Base-by-base conservation (phyloP, 2,113 vertebrate species). In the Myrmecophaga tridactyla region DNA sequence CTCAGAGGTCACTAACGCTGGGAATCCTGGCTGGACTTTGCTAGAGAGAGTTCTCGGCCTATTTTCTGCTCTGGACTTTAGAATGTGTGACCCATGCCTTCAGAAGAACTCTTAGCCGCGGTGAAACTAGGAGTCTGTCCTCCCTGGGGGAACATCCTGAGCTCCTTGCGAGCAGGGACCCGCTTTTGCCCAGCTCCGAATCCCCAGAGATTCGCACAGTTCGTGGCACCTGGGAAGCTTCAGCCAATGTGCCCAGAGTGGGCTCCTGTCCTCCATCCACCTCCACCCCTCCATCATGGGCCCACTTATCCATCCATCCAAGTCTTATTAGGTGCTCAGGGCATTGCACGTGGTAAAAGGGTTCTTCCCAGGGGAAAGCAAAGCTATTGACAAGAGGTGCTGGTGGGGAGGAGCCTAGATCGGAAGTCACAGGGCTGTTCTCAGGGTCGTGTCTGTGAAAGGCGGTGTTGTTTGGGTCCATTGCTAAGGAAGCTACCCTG, bases 301-400 rank as follows among this genome's bases (percentile, higher is more conserved):
- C 11, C 29, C 63, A 4, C 4, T 94, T 53, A 70, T 17, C 41
- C 82, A 4, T 7, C 88, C 62, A 77, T 17, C n/a, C 82, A 27
- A 36, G 23, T 7, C 29, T 0, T 7, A 34, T 18, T 31, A 9
- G 21, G 70, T n/a, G 13, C 20, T 36, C 18, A 20, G 3, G 27
- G 36, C 1, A 8, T 20, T 12, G 21, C 29, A 1, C 0, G 5
- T 0, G 5, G 72, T 48, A 76, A 29, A 78, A 13, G 21, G 77
- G 67, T 78, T 58, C 51, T 25, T 7, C 36, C 20, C 39, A 72
- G 4, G 67, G 51, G 15, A n/a, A 93, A 27, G 41, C 43, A 27
- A n/a, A 43, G 41, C 46, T 21, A 9, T 7, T 60, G 27, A 60
- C 62, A 69, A 23, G 41, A 11, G 10, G 18, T n/a, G 39, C 31